Conservation (phyloP, 2,888 invertebrate genomes). For the Hartigia nigra region DNA sequence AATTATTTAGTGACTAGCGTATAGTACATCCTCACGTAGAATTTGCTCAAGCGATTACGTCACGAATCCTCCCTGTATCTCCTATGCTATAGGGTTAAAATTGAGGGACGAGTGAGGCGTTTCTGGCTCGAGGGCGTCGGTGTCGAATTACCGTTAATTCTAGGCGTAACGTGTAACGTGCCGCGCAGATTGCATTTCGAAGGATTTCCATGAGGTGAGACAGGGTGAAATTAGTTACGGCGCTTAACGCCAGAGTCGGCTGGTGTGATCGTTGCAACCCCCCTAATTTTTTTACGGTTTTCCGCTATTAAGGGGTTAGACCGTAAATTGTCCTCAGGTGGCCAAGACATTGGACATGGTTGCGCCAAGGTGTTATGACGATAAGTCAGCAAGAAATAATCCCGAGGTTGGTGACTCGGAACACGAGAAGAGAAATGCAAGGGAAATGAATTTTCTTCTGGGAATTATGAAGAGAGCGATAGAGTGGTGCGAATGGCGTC, state of each 20-base stretch:
- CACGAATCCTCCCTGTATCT: neutral
- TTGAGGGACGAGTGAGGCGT: neutral
- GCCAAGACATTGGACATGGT: conserved; percentile 3
- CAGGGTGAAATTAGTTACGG: conserved; percentile 32
- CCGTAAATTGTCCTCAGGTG: conserved; percentile 21
- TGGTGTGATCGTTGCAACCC: conserved; percentile 12
- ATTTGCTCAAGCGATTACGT: neutral
- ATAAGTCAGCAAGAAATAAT: neutral
- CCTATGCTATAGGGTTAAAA: neutral
- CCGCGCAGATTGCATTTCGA: conserved; percentile 6
- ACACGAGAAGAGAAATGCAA: neutral
- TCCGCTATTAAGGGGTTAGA: conserved; percentile 26
- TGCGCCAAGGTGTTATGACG: neutral
- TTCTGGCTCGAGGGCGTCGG: neutral
- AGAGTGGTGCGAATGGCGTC: neutral
- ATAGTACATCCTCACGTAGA: neutral
- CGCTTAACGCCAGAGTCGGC: conserved; percentile 28
- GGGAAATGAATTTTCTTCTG: neutral
- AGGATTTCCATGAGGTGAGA: conserved; percentile 23
- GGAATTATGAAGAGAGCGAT: neutral
- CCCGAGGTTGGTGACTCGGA: neutral
- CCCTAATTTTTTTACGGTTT: conserved; percentile 5
- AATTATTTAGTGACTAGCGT: neutral
- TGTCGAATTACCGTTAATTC: conserved; percentile 7
- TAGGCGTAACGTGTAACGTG: conserved; percentile 2